phyloP scores from a whole-genome alignment of 2,888 invertebrate genomes.

The Platypus cylindrus region DNA sequence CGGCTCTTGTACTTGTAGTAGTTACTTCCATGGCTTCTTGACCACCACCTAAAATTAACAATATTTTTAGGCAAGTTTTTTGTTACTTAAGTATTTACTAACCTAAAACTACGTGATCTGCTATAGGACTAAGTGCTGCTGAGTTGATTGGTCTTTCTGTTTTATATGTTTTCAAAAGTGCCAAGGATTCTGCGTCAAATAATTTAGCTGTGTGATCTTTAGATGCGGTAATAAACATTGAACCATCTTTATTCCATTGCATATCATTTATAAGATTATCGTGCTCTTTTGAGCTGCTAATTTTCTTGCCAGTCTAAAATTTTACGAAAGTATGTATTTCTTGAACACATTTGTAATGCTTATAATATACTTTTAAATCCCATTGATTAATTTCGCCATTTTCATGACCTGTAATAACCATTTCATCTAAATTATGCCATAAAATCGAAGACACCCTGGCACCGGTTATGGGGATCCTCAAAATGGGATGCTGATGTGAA shows the following conservation, averaged over 20 bases:
- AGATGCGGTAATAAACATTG: constrained; percentile 94
- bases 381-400: constrained; percentile 86
- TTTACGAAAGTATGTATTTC: neutral
- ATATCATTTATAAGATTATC: constrained; percentile 86
- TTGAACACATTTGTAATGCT: neutral
- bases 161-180: constrained; percentile 87
- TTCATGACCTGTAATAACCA: constrained; percentile 85
- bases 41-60: constrained; percentile 67
- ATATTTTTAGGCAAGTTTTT: neutral
- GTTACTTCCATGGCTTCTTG: constrained; percentile 99
- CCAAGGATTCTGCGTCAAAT: constrained; percentile 78
- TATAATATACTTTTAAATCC: constrained; percentile 62
- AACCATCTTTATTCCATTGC: constrained; percentile 85
- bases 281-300: constrained; percentile 71
- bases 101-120: constrained; percentile 83
- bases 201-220: constrained; percentile 93
- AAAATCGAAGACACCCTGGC: constrained; percentile 83
- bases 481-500: constrained; percentile 56
- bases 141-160: constrained; percentile 98
- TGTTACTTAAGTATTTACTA: neutral
- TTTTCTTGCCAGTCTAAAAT: constrained; percentile 64
- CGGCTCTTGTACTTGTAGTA: constrained; percentile 83
- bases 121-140: constrained; percentile 88
- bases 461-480: constrained; percentile 66
- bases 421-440: constrained; percentile 91